Conservation (phyloP, 2,113 vertebrate genomes). For the Daphoenositta chrysoptera region DNA sequence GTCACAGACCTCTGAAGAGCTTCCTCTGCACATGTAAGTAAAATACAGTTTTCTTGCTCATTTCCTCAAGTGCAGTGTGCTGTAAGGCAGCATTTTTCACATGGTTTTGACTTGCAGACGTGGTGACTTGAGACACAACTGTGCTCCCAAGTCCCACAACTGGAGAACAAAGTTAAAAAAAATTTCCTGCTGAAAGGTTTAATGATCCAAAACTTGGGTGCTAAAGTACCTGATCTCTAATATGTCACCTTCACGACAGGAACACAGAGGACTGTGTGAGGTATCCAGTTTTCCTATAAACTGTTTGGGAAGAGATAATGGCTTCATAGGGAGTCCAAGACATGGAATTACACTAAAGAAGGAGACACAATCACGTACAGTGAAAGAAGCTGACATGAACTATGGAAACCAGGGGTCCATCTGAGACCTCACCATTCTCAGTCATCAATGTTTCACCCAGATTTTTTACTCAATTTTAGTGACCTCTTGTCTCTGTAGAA, state of each 20-base stretch:
- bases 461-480: background rate
- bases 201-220: background rate
- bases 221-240: background rate
- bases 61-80: background rate
- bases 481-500: background rate
- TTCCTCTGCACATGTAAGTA: background rate
- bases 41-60: background rate
- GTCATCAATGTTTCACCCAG: background rate
- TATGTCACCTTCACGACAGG: background rate
- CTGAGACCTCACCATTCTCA: background rate
- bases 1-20: background rate
- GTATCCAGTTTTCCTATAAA: background rate
- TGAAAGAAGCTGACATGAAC: background rate
- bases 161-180: background rate
- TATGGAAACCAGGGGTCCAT: background rate
- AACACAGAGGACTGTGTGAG: background rate
- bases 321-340: background rate
- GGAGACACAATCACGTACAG: rapidly evolving
- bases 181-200: background rate
- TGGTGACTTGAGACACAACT: background rate
- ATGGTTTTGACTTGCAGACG: background rate
- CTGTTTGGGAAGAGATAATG: background rate
- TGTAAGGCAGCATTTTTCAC: background rate
- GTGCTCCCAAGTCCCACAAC: background rate
- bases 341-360: background rate